Conservation (phyloP, 1,140 invertebrate species). For the Aphelenchoides besseyi region DNA sequence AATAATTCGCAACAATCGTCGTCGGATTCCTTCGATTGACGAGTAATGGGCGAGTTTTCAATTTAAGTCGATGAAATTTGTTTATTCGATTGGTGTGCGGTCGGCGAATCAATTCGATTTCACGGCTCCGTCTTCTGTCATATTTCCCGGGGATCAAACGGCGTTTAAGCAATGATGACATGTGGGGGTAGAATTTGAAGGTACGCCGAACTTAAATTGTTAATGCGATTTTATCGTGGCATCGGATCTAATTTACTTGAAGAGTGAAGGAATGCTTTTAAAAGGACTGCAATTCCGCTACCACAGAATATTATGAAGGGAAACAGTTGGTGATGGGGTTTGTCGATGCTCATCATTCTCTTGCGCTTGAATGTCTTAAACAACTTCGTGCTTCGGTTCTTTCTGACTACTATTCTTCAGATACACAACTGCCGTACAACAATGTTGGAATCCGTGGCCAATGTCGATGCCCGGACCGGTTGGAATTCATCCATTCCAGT, state of each 20-base stretch:
- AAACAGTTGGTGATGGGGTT: neutral
- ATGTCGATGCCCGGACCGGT: slow-evolving; percentile 6
- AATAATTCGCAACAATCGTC: slow-evolving; percentile 21
- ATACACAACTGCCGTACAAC: slow-evolving; percentile 14
- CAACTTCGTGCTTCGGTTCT: neutral
- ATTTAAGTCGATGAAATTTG: slow-evolving; percentile 13
- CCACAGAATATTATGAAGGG: neutral
- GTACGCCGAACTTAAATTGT: slow-evolving; percentile 8
- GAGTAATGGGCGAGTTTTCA: neutral
- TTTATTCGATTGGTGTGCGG: neutral
- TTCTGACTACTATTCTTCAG: neutral
- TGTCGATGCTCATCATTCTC: neutral
- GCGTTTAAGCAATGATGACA: neutral
- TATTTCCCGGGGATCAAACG: neutral
- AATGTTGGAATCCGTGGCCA: slow-evolving; percentile 22
- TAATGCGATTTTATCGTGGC: slow-evolving; percentile 21
- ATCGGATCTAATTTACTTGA: slow-evolving; percentile 18
- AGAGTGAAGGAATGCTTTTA: neutral
- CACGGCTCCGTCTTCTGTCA: neutral
- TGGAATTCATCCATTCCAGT: slow-evolving; percentile 23
- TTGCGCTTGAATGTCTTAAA: neutral
- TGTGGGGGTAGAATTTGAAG: neutral
- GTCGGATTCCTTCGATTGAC: slow-evolving; percentile 19
- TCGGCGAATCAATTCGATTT: neutral
- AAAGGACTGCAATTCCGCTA: neutral